Evolutionary conservation across 2,797 vertebrate genomes (phyloP).

Genomic region (Takifugu ocellatus): DNA sequence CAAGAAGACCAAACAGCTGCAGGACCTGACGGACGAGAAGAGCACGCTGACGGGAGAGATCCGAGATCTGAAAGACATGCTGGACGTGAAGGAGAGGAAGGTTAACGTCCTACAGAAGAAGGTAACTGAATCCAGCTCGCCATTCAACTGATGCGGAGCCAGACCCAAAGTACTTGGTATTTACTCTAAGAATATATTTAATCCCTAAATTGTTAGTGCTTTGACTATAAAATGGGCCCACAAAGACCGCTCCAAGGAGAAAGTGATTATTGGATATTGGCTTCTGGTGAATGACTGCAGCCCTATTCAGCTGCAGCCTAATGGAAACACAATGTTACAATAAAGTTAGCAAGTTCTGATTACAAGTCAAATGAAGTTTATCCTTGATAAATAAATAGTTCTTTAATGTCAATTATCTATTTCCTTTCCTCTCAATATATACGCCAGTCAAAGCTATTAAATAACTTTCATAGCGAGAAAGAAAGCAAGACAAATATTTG

Average conservation of each 20-base stretch:
- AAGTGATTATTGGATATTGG: neutral
- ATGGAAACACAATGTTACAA: neutral
- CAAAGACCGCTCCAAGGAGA: neutral
- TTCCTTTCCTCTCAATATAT: neutral
- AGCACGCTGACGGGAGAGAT: constrained; percentile 92
- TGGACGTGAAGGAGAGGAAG: constrained; percentile 97
- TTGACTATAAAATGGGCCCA: neutral
- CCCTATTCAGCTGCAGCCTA: neutral
- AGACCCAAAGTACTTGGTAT: neutral
- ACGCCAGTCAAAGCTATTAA: constrained; percentile 2
- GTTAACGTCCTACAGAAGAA: constrained; percentile 95
- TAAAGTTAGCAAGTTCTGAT: neutral
- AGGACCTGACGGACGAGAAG: constrained; percentile 94
- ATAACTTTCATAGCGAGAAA: constrained; percentile 11
- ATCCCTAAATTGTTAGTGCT: too few species aligned
- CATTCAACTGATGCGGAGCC: neutral
- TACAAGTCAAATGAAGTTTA: neutral
- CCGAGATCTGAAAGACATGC: constrained; percentile 95
- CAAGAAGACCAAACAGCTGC: constrained; percentile 97
- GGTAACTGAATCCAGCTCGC: constrained; percentile 63
- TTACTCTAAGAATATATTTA: neutral
- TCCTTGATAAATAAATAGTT: neutral
- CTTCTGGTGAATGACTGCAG: neutral
- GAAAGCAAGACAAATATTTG: constrained; percentile 1
- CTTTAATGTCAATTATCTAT: neutral